Base-by-base conservation (phyloP, 2,113 vertebrate species). In the Phrynocephalus versicolor region DNA sequence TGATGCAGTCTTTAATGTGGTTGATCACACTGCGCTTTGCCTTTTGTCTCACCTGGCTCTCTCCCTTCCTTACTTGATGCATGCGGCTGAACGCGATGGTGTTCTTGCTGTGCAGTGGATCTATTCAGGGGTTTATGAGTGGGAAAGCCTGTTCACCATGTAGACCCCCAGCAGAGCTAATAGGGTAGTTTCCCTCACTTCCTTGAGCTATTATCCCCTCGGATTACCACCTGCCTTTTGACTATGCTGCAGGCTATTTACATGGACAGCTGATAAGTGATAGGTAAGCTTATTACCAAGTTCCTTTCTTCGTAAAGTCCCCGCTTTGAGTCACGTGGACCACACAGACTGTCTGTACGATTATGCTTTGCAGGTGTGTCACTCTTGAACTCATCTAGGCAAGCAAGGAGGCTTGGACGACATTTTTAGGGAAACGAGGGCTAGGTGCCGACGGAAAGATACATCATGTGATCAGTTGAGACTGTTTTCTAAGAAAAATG, bases 191-290 rank as follows among this genome's bases (percentile, higher is more conserved):
- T 93, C 88, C 82, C n/a, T 51, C 81, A 90, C 41, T 86, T 92
- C 39, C 60, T 85, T 91, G 88, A 88, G 72, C 94, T 92, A 92
- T 93, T 94, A 92, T 95, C 89, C 91, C 91, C 65, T 88, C 86
- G 81, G 93, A 94, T 94, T 94, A 85, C 93, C 91, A 88, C 93
- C 93, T 93, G 90, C 87, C 90, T 94, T 92, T 93, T 89, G 85
- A 88, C 70, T 88, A 65, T 89, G 91, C 94, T 92, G 82, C 33
- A 86, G 87, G 87, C 94, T 92, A 84, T 95, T 93, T 93, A 90
- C 89, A 88, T 92, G 94, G 94, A 92, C 94, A 93, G 94, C 91
- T 94, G 87, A 87, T 93, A 91, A 87, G 88, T 91, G 91, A 90
- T 89, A 95, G 92, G 88, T 92, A 90, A 90, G 90, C 90, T 93